Conservation (phyloP, 2,888 invertebrate genomes). For the Apodemia mormo region DNA sequence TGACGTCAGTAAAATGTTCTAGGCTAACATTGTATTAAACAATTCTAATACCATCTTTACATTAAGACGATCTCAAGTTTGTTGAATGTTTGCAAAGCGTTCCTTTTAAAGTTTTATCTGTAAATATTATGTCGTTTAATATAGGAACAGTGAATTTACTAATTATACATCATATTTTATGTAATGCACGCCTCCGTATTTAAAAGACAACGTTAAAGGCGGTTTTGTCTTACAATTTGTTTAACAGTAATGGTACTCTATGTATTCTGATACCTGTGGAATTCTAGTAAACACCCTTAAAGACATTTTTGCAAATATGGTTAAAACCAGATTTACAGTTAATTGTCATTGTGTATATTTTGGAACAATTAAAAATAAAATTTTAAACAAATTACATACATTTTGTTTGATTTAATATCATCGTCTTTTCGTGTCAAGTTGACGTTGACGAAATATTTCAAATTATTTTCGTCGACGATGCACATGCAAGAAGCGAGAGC, state of each 20-base stretch:
- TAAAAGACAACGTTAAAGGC: constrained; percentile 53
- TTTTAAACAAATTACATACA: constrained; percentile 64
- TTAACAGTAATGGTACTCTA: constrained; percentile 72
- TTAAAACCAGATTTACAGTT: constrained; percentile 66
- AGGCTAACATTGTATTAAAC: constrained; percentile 68
- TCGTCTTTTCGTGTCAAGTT: too few relatives aligned
- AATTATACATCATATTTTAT: constrained; percentile 67
- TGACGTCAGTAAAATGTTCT: constrained; percentile 62
- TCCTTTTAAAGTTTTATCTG: constrained; percentile 82
- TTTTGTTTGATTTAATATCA: constrained; percentile 34
- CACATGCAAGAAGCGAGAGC: too few relatives aligned
- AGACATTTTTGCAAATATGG: constrained; percentile 71
- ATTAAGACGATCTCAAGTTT: constrained; percentile 82
- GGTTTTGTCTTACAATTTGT: constrained; percentile 59
- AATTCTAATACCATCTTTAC: constrained; percentile 78
- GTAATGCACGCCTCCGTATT: constrained; percentile 42
- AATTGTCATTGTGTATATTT: constrained; percentile 80
- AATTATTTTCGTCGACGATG: too few relatives aligned
- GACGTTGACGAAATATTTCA: too few relatives aligned
- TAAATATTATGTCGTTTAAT: constrained; percentile 71
- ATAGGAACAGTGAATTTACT: constrained; percentile 78
- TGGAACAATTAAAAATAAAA: constrained; percentile 79
- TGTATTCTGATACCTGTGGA: constrained; percentile 67
- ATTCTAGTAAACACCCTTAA: constrained; percentile 70
- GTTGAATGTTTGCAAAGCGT: constrained; percentile 82